Evolutionary conservation across 2,888 invertebrate species (phyloP), one percentile per base, ranked within the genome.

Genomic region (Meandrusa payeni): DNA sequence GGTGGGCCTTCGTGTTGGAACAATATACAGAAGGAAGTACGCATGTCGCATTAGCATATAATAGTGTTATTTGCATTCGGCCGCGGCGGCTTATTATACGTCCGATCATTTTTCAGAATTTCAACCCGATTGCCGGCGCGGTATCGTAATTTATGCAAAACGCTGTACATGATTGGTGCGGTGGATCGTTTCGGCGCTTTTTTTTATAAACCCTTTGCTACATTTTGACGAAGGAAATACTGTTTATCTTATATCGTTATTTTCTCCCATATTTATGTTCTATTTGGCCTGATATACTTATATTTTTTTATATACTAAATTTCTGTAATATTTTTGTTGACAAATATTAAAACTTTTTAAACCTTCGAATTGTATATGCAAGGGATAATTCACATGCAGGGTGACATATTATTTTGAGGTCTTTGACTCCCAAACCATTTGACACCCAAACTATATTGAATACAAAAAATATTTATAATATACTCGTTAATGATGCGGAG

Each of bases 51-150:
- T 86, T 83, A 81, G 64, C 83, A 82, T 86, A 82, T 81, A 83
- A 86, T 83, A 67, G 81, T 65, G 76, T 69, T 81, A 80, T 82
- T 85, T 78, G 76, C 81, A 82, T 86, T 78, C 68, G 69, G 52
- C 64, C 69, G 61, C 68, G 60, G 66, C 57, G 66, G 71, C 64
- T 74, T 76, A 75, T 77, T 80, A 77, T 72, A 74, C 76, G 69
- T 64, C 69, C 60, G 74, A 69, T 77, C 75, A 76, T 81, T 86
- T 82, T 80, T 79, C 74, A 69, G 65, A 76, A 80, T 76, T 68
- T 67, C 72, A 65, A 69, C 71, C 68, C 66, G 69, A 69, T 75
- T 55, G 65, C 65, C 73, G 71, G 9, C 27, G 32, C 73, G 68
- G 52, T 58, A 55, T 51, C 52, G 71, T 82, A 82, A 85, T 85